These are phyloP conservation scores for Wiebesia pumilae DNA, from an alignment of 1,140 invertebrate genomes.

Conservation along the genomic window DNA sequence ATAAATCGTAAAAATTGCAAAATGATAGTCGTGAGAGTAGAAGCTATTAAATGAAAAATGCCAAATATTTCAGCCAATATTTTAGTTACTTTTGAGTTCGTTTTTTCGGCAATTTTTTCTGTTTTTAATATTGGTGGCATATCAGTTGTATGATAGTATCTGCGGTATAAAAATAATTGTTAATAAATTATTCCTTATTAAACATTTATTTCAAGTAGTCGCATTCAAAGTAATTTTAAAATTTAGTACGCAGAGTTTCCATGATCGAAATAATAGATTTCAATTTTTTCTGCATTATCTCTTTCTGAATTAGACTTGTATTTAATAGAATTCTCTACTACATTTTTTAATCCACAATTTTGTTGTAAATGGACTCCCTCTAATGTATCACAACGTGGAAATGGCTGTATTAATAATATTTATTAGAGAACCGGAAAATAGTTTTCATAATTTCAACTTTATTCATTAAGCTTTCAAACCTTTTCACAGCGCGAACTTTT, in stretches of 20 bases:
- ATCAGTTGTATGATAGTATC: conserved; percentile 79
- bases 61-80: conserved; percentile 83
- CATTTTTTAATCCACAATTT: not conserved
- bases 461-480: conserved; percentile 46
- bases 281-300: conserved; percentile 70
- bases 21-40: conserved; percentile 79
- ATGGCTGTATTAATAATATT: conserved; percentile 53
- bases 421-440: not conserved
- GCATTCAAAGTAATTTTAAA: not conserved
- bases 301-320: conserved; percentile 17
- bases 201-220: not conserved
- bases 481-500: conserved; percentile 57
- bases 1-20: conserved; percentile 78
- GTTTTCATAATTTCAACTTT: not conserved
- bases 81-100: conserved; percentile 76
- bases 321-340: conserved; percentile 26
- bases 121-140: conserved; percentile 76
- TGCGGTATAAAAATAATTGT: conserved; percentile 51
- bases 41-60: conserved; percentile 77
- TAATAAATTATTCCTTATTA: not conserved
- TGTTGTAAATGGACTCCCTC: conserved; percentile 63
- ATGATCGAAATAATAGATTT: conserved; percentile 82
- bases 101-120: conserved; percentile 77
- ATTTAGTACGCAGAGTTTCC: conserved; percentile 76
- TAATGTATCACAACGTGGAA: conserved; percentile 55